phyloP scores from a whole-genome alignment of 2,888 invertebrate genomes.

The Aleiodes alternator region DNA sequence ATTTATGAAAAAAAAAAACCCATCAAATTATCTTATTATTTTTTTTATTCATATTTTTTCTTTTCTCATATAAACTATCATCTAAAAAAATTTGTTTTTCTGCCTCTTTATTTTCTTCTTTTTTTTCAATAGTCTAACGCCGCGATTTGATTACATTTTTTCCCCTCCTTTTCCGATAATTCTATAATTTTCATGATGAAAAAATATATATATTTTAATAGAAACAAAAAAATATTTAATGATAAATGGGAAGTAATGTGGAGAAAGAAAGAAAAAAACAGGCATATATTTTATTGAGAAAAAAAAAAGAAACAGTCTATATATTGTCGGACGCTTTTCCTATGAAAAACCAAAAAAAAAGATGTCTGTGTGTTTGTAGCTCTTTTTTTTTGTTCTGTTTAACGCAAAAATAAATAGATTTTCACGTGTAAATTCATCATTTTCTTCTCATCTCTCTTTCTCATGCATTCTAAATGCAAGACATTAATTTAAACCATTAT shows the following conservation, averaged over 20 bases:
- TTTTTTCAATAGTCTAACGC: not conserved
- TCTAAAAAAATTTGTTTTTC: not conserved
- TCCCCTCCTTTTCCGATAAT: not conserved
- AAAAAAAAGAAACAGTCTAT: slow-evolving; percentile 33
- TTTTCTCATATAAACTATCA: not conserved
- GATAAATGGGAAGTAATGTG: not conserved
- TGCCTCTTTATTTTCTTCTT: not conserved
- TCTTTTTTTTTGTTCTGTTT: too few relatives aligned
- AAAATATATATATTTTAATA: slow-evolving; percentile 20
- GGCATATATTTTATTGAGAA: slow-evolving; percentile 1
- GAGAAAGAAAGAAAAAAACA: not conserved
- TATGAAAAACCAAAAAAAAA: too few relatives aligned
- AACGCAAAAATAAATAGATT: not conserved
- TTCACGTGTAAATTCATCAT: not conserved
- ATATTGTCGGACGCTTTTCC: slow-evolving; percentile 8
- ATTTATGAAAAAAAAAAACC: not conserved
- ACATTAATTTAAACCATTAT: not conserved
- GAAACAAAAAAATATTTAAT: slow-evolving; percentile 17
- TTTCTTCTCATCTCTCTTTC: too few relatives aligned
- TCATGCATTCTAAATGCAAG: slow-evolving; percentile 20
- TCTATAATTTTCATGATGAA: slow-evolving; percentile 9
- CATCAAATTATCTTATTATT: not conserved
- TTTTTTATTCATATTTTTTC: not conserved
- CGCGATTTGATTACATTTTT: slow-evolving; percentile 15
- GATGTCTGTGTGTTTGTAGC: too few relatives aligned